Conservation (phyloP, 2,113 vertebrate species). For the Bothrops jararaca region DNA sequence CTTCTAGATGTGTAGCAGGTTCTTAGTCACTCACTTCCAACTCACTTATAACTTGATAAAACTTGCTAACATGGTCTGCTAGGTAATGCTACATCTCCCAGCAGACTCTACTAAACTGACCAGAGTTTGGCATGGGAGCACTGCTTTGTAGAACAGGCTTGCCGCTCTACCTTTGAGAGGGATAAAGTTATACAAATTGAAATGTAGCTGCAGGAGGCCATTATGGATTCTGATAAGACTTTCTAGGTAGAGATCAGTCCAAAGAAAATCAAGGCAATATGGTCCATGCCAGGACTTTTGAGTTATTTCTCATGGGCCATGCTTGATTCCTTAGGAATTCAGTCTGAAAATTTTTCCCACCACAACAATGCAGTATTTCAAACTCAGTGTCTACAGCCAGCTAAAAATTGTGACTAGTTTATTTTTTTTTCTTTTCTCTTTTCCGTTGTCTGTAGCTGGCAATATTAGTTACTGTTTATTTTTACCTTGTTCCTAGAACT, state of each 20-base stretch:
- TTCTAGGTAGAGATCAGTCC: slow-evolving; percentile 39
- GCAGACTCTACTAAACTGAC: not conserved
- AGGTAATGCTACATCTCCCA: not conserved
- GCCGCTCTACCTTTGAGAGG: not conserved
- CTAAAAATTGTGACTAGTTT: slow-evolving; percentile 60
- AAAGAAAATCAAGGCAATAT: slow-evolving; percentile 40
- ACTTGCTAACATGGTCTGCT: not conserved
- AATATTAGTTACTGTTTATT: slow-evolving; percentile 64
- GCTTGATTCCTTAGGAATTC: slow-evolving; percentile 50
- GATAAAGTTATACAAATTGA: not conserved
- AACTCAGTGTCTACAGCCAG: slow-evolving; percentile 57
- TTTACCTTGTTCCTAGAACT: slow-evolving; percentile 5
- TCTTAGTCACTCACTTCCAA: not conserved
- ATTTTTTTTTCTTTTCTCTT: slow-evolving; percentile 44
- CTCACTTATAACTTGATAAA: not conserved
- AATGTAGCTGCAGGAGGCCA: slow-evolving; percentile 5
- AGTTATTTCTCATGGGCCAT: slow-evolving; percentile 54
- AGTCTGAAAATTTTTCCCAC: slow-evolving; percentile 59
- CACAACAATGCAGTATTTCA: slow-evolving; percentile 63
- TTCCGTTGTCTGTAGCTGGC: slow-evolving; percentile 45
- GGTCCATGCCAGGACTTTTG: slow-evolving; percentile 39
- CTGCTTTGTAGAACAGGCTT: not conserved
- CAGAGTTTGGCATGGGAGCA: not conserved
- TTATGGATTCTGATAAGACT: slow-evolving; percentile 32
- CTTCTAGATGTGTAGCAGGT: not conserved